Evolutionary conservation across 2,113 vertebrate species (phyloP).

Genomic region (Nycticorax nycticorax): DNA sequence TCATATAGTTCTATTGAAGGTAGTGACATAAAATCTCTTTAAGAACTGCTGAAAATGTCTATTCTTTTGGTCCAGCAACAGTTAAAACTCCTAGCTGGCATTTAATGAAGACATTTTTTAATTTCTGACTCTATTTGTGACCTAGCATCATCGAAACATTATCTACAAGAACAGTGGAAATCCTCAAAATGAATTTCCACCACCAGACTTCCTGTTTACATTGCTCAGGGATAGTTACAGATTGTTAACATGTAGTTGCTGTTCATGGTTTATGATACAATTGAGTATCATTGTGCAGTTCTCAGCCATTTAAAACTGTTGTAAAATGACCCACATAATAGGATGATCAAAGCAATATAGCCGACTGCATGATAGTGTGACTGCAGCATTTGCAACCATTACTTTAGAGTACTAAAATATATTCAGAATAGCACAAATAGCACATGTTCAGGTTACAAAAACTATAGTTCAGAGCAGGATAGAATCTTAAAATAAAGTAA

Average conservation of each 20-base stretch:
- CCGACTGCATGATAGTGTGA: not conserved
- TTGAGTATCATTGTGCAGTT: not conserved
- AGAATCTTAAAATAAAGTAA: not conserved
- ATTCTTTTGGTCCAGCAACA: not conserved
- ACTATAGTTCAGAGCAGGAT: not conserved
- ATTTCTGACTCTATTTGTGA: not conserved
- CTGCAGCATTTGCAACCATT: not conserved
- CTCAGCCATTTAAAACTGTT: not conserved
- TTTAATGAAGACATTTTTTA: not conserved
- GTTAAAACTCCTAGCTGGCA: not conserved
- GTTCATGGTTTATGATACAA: not conserved
- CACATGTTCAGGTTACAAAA: not conserved
- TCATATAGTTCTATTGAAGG: not conserved
- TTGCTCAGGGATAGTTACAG: not conserved
- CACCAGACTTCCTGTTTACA: constrained; percentile 15
- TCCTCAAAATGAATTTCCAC: constrained; percentile 11
- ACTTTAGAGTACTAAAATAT: not conserved
- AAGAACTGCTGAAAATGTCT: not conserved
- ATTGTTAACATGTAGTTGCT: not conserved
- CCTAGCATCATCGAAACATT: not conserved
- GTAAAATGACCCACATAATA: constrained; percentile 5
- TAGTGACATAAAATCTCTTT: not conserved
- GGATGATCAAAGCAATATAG: constrained; percentile 23
- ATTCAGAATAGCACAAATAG: not conserved
- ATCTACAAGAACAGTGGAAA: not conserved